Evolutionary conservation across 2,888 invertebrate species (phyloP), one percentile per base, ranked within the genome.

Genomic region (Ennomos erosarius): DNA sequence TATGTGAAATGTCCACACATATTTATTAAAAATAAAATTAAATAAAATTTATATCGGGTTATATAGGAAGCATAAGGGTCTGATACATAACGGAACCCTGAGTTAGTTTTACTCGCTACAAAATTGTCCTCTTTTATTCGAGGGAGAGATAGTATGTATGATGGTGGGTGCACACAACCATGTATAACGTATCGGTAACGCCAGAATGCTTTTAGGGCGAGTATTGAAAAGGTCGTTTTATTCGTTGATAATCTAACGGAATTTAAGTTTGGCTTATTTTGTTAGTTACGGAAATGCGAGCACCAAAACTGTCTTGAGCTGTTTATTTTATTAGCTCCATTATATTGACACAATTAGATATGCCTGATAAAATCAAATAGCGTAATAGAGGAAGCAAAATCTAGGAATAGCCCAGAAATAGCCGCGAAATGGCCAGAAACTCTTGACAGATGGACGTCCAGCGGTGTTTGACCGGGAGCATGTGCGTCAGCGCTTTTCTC

Each of bases 161-260:
- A 38, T 54, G 13, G 40, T 12, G 37, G 47, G 6, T n/a, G n/a
- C 6, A 16, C 13, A 36, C n/a, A n/a, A 10, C 10, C 13, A 10
- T 26, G 9, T 10, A 44, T n/a, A n/a, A n/a, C 16, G 3, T 16
- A 16, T 2, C 10, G 35, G 10, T 12, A n/a, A 26, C 51, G 39
- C 51, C 50, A 53, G 59, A 68, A 67, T 66, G 60, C 36, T 60
- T 67, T 65, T 39, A 59, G 81, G 78, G 82, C 82, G 78, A 75
- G 81, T 81, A 80, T 56, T 81, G 68, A 84, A 85, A 85, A 84
- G 84, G 84, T 62, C 79, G 79, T 51, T 53, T 37, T 10, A 59
- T 51, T 71, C 69, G 78, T 82, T 81, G 70, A 33, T 16, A 16
- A 16, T 39, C 39, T 53, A 26, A 26, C 26, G 26, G 26, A 6